Percentiles rank a stretch among this genome's conserved stretches.
These are phyloP conservation scores for Sympetrum striolatum DNA, from an alignment of 2,888 invertebrate genomes.

Conservation along the genomic window DNA sequence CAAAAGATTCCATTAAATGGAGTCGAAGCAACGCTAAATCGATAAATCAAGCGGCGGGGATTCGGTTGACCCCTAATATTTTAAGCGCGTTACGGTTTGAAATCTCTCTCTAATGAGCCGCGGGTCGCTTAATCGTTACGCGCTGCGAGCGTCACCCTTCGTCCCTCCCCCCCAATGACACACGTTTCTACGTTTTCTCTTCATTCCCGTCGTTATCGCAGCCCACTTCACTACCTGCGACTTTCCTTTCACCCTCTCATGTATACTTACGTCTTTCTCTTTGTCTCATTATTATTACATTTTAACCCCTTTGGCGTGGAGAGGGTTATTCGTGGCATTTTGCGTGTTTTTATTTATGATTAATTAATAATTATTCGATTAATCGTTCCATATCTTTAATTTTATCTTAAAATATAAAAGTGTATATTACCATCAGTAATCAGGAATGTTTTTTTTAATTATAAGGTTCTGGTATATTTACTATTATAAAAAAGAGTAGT, in stretches of 20 bases:
- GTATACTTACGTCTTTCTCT: neutral
- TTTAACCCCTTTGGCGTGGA: too few relatives aligned
- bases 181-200: neutral
- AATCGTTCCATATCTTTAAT: too few relatives aligned
- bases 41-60: constrained; percentile 5
- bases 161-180: neutral
- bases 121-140: constrained; percentile 31
- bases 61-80: constrained; percentile 21
- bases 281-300: neutral
- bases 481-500: too few relatives aligned
- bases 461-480: too few relatives aligned
- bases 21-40: neutral
- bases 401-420: too few relatives aligned
- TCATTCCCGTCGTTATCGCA: neutral
- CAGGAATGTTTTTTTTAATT: too few relatives aligned
- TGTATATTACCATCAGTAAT: too few relatives aligned
- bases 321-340: neutral
- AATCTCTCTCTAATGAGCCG: constrained; percentile 33
- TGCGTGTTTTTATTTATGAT: too few relatives aligned
- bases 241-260: neutral
- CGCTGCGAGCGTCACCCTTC: neutral
- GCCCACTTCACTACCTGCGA: neutral
- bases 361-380: too few relatives aligned
- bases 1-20: neutral
- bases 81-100: constrained; percentile 6